Evolutionary conservation across 2,888 invertebrate species (phyloP), one percentile per base, ranked within the genome.

Genomic region (Odontocolon sp.): DNA sequence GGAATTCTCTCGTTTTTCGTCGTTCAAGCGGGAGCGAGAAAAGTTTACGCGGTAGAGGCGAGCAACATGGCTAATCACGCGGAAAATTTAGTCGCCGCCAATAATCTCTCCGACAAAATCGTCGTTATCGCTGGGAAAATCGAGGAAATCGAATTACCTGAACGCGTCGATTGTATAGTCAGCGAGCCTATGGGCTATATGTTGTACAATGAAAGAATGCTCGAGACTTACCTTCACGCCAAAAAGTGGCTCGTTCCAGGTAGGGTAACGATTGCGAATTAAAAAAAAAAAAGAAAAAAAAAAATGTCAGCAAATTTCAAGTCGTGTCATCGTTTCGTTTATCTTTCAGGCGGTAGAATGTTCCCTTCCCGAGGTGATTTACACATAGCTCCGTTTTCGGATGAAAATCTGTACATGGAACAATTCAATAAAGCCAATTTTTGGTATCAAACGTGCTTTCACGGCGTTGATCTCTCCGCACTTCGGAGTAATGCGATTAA

Each of bases 161-260:
- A 99, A 90, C 94, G 93, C 86, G 99, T 99, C 16, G 99, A 99
- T 91, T 95, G 98, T 45, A 99, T 99, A 84, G 97, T 99, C 83
- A 99, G 98, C 1, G 99, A 99, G 91, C 99, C 99, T 0, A 99
- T 99, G 99, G 99, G 99, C n/a, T 99, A 99, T 90, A 99, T 99
- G 99, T 92, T 99, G 69, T 98, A 98, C 91, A 99, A 99, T 92
- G 99, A 99, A 91, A 93, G 99, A 79, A 99, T 99, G 99, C 92
- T 99, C 83, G 99, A 99, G 92, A 98, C 98, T 0, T 99, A 98
- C 92, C 92, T 99, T 77, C 99, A 99, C 92, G 99, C 99, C 2
- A 98, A 99, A 88, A 99, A 99, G 90, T 99, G 99, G 98, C 92
- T 99, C 38, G 95, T 95, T 91, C 96, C 96, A 18, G 92, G 92